Conservation (phyloP, 2,888 invertebrate species). For the Himalopsyche anomala region DNA sequence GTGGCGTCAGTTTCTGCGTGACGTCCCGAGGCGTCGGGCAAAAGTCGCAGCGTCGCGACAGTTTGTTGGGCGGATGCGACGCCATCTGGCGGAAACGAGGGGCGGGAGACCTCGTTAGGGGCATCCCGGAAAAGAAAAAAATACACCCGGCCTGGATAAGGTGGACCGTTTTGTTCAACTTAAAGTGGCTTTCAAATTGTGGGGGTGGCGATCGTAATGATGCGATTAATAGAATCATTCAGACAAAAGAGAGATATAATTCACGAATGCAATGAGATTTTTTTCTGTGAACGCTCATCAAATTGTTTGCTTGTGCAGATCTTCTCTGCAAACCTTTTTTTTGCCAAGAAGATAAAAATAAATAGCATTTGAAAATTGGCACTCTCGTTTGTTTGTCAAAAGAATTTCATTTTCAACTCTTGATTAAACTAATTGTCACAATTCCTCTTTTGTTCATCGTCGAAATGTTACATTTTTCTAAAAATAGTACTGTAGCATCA, state of each 20-base stretch:
- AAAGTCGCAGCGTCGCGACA: constrained; percentile 35
- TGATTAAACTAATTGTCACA: constrained; percentile 13
- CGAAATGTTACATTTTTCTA: background rate
- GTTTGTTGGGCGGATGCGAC: constrained; percentile 48
- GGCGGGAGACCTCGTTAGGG: constrained; percentile 35
- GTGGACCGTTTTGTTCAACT: constrained; percentile 38
- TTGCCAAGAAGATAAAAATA: background rate
- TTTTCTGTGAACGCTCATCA: background rate
- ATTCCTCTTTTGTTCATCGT: background rate
- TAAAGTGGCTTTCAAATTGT: constrained; percentile 40
- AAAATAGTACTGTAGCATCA: background rate
- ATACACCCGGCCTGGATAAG: constrained; percentile 34
- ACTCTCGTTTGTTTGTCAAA: constrained; percentile 7
- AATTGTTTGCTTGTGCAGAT: background rate
- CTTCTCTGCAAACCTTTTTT: constrained; percentile 7
- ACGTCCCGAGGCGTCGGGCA: constrained; percentile 1
- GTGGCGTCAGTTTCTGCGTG: constrained; percentile 29
- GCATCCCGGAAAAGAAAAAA: constrained; percentile 29
- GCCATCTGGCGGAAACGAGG: constrained; percentile 51
- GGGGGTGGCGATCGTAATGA: background rate
- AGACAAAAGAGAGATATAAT: constrained; percentile 13
- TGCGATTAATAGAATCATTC: constrained; percentile 38
- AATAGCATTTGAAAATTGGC: constrained; percentile 36
- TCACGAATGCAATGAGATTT: constrained; percentile 16
- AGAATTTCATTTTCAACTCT: background rate